These are phyloP conservation scores for Leptopilina boulardi DNA, from an alignment of 1,140 invertebrate species.

Conservation along the genomic window DNA sequence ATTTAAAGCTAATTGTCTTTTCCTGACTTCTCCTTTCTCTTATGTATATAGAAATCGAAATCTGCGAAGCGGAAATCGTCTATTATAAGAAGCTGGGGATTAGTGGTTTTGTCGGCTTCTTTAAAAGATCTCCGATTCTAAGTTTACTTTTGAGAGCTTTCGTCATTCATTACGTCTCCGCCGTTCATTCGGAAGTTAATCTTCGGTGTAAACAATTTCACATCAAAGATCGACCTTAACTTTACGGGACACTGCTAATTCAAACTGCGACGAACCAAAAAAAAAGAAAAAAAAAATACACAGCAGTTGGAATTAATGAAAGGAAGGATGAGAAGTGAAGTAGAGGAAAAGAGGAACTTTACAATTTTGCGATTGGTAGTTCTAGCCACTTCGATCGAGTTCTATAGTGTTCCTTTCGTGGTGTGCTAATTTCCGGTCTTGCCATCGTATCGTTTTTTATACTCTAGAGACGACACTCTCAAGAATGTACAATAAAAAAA, in stretches of 20 bases:
- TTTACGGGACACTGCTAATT: background rate
- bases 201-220: conserved; percentile 11
- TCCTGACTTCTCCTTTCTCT: background rate
- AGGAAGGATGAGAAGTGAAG: conserved; percentile 11
- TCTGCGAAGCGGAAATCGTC: conserved; percentile 39
- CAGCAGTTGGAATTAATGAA: background rate
- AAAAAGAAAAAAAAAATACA: conserved; percentile 9
- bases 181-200: conserved; percentile 19
- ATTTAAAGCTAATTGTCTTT: background rate
- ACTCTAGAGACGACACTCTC: background rate
- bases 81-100: conserved; percentile 28
- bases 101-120: conserved; percentile 36
- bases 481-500: background rate
- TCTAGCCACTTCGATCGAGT: conserved; percentile 1
- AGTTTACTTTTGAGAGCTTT: conserved; percentile 15
- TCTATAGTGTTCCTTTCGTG: background rate
- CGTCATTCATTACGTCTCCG: background rate
- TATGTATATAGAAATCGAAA: conserved; percentile 1
- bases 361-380: background rate
- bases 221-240: background rate
- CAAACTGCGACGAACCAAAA: background rate
- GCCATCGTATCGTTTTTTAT: conserved; percentile 1
- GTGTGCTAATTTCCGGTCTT: conserved; percentile 17
- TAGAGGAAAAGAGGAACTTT: background rate
- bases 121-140: background rate